Evolutionary conservation across 35 echinoderm and acorn worm species (phyloP).

Genomic region (Ophiothrix spiculata): DNA sequence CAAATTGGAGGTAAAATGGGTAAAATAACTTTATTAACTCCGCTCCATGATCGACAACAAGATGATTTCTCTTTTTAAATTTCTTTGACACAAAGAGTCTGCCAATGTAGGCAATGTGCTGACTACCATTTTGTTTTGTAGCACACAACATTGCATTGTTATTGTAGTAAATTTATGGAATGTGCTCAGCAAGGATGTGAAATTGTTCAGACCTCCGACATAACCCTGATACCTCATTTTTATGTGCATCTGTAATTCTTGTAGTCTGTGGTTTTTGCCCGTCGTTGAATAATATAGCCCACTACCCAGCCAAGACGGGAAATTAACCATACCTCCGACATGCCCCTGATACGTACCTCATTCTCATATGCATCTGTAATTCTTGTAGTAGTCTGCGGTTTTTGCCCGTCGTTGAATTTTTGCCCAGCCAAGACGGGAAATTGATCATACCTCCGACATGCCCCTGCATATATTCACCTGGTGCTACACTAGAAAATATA

Average conservation of each 20-base stretch:
- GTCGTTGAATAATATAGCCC: conserved; percentile 79
- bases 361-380: conserved; percentile 73
- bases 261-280: conserved; percentile 80
- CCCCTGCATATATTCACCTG: conserved; percentile 79
- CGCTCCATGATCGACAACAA: too few species aligned
- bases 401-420: conserved; percentile 84
- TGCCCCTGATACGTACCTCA: conserved; percentile 28
- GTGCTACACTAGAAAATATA: conserved; percentile 86
- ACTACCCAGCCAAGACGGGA: conserved; percentile 94
- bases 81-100: too few species aligned
- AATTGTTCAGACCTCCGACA: too few species aligned
- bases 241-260: conserved; percentile 78
- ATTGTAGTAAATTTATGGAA: too few species aligned
- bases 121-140: too few species aligned
- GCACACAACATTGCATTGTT: too few species aligned
- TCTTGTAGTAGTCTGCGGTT: conserved; percentile 84
- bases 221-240: conserved; percentile 69
- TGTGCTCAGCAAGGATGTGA: too few species aligned
- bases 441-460: conserved; percentile 78
- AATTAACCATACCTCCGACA: conserved; percentile 77
- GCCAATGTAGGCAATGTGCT: too few species aligned
- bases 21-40: too few species aligned
- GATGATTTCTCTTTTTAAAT: too few species aligned
- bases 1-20: too few species aligned
- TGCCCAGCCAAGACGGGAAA: conserved; percentile 95